Conservation (phyloP, 1,140 invertebrate genomes). For the Scaptomyza hsui region DNA sequence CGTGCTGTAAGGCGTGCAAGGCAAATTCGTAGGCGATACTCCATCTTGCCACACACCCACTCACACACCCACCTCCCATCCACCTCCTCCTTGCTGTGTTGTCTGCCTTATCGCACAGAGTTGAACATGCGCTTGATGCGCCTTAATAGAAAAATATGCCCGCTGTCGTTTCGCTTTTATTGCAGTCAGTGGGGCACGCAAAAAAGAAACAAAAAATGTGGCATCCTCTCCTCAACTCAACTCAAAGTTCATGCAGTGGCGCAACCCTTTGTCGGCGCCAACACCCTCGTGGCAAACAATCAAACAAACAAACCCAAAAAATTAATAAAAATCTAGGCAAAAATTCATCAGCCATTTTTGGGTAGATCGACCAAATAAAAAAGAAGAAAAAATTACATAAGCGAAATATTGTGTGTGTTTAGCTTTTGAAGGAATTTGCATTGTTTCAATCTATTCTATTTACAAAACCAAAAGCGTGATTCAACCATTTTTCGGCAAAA, state of each 20-base stretch:
- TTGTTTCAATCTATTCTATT: too few species aligned
- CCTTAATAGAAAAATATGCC: constrained; percentile 72
- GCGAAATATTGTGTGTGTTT: too few species aligned
- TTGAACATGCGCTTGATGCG: constrained; percentile 52
- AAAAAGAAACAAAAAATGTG: neutral
- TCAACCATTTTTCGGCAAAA: too few species aligned
- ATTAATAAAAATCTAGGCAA: too few species aligned
- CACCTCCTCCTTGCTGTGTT: neutral
- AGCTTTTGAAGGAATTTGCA: too few species aligned
- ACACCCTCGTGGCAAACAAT: neutral
- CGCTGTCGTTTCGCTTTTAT: constrained; percentile 44
- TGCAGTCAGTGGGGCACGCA: constrained; percentile 40
- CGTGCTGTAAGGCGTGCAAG: constrained; percentile 74
- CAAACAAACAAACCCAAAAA: neutral
- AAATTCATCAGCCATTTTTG: too few species aligned
- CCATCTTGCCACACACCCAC: constrained; percentile 7
- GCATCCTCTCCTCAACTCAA: neutral
- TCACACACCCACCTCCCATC: neutral
- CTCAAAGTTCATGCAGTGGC: neutral
- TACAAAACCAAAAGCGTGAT: too few species aligned
- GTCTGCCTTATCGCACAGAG: constrained; percentile 48
- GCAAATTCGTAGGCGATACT: constrained; percentile 58
- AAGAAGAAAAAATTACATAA: too few species aligned
- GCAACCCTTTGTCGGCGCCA: constrained; percentile 3
- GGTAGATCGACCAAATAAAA: too few species aligned